Conservation (phyloP, 2,797 vertebrate species). For the Labroides dimidiatus region DNA sequence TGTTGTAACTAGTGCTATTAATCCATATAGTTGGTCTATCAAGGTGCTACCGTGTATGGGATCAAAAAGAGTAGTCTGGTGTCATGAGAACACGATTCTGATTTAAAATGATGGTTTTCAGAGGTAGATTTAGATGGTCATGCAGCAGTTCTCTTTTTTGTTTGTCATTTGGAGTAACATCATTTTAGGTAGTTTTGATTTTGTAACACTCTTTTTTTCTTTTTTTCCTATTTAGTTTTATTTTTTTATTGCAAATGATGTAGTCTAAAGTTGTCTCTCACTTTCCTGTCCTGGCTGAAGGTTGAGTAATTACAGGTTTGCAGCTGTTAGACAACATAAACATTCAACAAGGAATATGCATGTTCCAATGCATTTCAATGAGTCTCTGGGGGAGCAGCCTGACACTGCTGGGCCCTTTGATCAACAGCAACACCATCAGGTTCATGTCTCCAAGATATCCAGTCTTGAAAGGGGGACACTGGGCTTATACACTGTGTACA, state of each 20-base stretch:
- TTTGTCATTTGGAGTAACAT: slow-evolving; percentile 9
- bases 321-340: slow-evolving; percentile 57
- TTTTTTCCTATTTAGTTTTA: not conserved
- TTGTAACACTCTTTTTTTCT: not conserved
- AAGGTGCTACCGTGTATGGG: slow-evolving; percentile 70
- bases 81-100: slow-evolving; percentile 59
- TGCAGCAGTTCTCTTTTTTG: slow-evolving; percentile 18
- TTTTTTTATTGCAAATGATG: not conserved
- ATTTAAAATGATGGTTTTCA: slow-evolving; percentile 65
- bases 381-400: slow-evolving; percentile 60
- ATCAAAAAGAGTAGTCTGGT: slow-evolving; percentile 71
- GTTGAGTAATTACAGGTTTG: slow-evolving; percentile 36
- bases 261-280: slow-evolving; percentile 2
- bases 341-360: slow-evolving; percentile 57
- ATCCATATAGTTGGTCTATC: slow-evolving; percentile 86
- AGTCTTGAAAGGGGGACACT: slow-evolving; percentile 78
- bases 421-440: slow-evolving; percentile 79
- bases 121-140: slow-evolving; percentile 25
- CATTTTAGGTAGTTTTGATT: slow-evolving; percentile 4
- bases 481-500: slow-evolving; percentile 75
- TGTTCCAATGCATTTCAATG: slow-evolving; percentile 70
- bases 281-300: slow-evolving; percentile 28
- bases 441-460: slow-evolving; percentile 77
- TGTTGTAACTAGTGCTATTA: slow-evolving; percentile 86
- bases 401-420: slow-evolving; percentile 77